Evolutionary conservation across 2,113 vertebrate species (phyloP), one percentile per base, ranked within the genome.

Genomic region (Trematomus loennbergii): DNA sequence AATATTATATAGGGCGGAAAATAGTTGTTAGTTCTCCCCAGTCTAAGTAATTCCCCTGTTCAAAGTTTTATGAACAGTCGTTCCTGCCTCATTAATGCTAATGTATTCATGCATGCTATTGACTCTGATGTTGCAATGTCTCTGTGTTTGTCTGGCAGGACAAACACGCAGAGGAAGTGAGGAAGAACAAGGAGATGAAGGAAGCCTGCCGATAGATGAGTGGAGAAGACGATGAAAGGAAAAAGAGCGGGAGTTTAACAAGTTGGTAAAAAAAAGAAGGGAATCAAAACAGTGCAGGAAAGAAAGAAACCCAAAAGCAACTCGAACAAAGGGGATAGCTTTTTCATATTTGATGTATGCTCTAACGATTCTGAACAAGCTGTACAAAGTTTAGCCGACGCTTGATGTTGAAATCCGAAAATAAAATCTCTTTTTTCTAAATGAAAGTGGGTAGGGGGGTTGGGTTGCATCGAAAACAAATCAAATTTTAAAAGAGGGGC

Each of bases 141-240:
- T 75, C 18, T 89, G 70, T 82, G 78, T 88, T 63, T 77, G 66
- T 85, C 62, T 81, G 40, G 29, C 90, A 99, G 98, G 97, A 99
- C 94, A 98, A 98, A 94, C 98, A 98, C 20, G 97, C 97, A 0
- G 97, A 98, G 80, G 98, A 98, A 82, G 98, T 99, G 91, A 95
- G 98, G 94, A 98, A 98, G 97, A 99, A 99, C 95, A 99, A 98
- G 95, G 97, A 99, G 94, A 92, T 98, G 91, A 99, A 99, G 89
- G 97, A 98, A 66, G 97, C 97, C 87, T 97, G 97, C 48, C 97
- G 97, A 93, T 99, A 98, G 95, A 96, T 70, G 83, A 68, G 76
- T 18, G 46, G 67, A 87, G 12, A 57, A 16, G 40, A 75, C 78
- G 29, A 6, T 40, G 11, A 50, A 59, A 20, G 77, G 40, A 64